phyloP scores from a whole-genome alignment of 2,888 invertebrate species.

The Polyommatus iphigenia region DNA sequence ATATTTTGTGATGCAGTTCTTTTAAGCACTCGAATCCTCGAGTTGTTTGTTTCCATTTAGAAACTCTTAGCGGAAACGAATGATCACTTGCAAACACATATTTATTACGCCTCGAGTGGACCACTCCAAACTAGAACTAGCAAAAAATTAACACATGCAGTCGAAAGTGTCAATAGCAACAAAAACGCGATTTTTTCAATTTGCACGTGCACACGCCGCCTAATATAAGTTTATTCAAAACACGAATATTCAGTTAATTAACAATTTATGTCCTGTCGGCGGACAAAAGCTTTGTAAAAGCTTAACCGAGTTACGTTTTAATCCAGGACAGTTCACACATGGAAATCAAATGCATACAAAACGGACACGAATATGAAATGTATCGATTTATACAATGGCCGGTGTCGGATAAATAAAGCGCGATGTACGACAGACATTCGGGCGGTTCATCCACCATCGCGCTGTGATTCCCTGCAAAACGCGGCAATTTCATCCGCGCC shows the following conservation, averaged over 20 bases:
- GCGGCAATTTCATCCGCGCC: conserved; percentile 57
- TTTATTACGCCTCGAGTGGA: neutral
- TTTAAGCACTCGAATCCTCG: neutral
- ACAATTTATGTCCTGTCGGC: conserved; percentile 7
- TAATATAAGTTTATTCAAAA: neutral
- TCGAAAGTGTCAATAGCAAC: conserved; percentile 1
- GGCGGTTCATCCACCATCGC: conserved; percentile 58
- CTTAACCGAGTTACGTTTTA: conserved; percentile 21
- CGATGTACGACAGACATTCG: conserved; percentile 56
- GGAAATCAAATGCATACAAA: conserved; percentile 23
- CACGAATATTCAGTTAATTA: conserved; percentile 18
- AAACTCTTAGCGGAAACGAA: conserved; percentile 11
- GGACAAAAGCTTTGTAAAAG: conserved; percentile 10
- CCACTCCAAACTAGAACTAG: neutral
- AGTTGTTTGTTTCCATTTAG: conserved; percentile 13
- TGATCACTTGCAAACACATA: conserved; percentile 16
- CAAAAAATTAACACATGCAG: neutral
- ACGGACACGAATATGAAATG: conserved; percentile 26
- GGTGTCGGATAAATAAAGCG: conserved; percentile 49
- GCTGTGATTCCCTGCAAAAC: conserved; percentile 68
- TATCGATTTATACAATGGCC: conserved; percentile 44
- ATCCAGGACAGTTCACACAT: conserved; percentile 13
- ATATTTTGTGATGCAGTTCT: neutral
- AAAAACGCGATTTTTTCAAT: neutral
- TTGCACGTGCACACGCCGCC: neutral